Evolutionary conservation across 1,140 invertebrate species (phyloP), one percentile per base, ranked within the genome.

Genomic region (Plectrocnemia conspersa): DNA sequence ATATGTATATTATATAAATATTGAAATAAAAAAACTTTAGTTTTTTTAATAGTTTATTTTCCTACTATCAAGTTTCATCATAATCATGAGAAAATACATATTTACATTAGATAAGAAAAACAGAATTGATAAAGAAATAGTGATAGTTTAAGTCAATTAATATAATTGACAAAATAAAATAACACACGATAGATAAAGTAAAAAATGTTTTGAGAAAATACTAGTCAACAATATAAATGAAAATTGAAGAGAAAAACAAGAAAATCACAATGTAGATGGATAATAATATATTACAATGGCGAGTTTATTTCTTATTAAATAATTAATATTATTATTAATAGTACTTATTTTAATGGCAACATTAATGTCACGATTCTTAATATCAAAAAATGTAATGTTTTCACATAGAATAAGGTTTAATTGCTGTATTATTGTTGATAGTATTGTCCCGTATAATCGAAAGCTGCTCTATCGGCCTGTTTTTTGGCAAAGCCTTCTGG

Each of bases 401-500:
- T 7, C 6, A 24, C 9, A 7, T 7, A 23, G 11, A 45, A 45
- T 7, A 11, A 9, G 4, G 13, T 19, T 23, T 16, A 38, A 46
- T 24, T 27, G 24, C 3, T 24, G 4, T 27, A 66, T 63, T 74
- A 72, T 52, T 72, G 64, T 27, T 68, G 68, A 63, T 78, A 73
- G 67, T 79, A 80, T 50, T 72, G 71, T 24, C 79, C 79, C 65
- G 77, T 77, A 65, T 78, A 78, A 64, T 80, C 76, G 42, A 77
- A 70, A 22, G 71, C 66, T 7, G 77, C 75, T 38, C 69, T 73
- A 44, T 77, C 74, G 62, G 79, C 76, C 32, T 77, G 68, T 41
- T 66, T 66, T 60, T 70, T 73, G 45, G 77, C 76, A 48, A 66
- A 73, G 9, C 66, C 67, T 45, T 75, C 76, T 1, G 79, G 79